Evolutionary conservation across 2,888 invertebrate genomes (phyloP).

Genomic region (Nesidiocoris tenuis): DNA sequence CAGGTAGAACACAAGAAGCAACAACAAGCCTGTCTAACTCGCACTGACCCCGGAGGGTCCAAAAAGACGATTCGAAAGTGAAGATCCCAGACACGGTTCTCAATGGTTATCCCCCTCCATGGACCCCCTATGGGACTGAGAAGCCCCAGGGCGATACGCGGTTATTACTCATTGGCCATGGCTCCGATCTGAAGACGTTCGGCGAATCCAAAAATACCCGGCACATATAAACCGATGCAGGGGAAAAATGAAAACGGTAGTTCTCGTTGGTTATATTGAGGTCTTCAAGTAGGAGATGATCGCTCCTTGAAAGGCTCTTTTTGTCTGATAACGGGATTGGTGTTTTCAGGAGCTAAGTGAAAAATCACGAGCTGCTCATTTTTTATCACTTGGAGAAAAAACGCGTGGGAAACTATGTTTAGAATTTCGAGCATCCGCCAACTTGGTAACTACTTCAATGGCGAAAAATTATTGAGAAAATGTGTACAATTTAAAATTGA

Average conservation of each 20-base stretch:
- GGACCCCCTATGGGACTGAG: background rate
- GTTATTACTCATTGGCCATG: background rate
- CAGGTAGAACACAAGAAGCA: background rate
- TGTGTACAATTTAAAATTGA: no score
- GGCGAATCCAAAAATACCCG: background rate
- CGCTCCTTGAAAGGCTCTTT: background rate
- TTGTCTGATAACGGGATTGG: background rate
- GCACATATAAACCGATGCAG: background rate
- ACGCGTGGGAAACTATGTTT: background rate
- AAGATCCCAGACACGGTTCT: background rate
- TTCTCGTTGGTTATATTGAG: background rate
- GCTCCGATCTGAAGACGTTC: background rate
- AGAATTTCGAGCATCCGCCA: no score
- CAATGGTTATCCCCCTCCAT: background rate
- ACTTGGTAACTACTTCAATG: no score
- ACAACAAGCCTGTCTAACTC: background rate
- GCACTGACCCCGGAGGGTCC: background rate
- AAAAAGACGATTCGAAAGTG: background rate
- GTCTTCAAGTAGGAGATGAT: background rate
- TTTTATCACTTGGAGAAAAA: background rate
- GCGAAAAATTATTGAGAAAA: no score
- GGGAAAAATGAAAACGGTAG: background rate
- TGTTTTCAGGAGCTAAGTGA: background rate
- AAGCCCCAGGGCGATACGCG: background rate
- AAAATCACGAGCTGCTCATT: background rate